Evolutionary conservation across 2,797 vertebrate species (phyloP).

Genomic region (Dryobates pubescens): DNA sequence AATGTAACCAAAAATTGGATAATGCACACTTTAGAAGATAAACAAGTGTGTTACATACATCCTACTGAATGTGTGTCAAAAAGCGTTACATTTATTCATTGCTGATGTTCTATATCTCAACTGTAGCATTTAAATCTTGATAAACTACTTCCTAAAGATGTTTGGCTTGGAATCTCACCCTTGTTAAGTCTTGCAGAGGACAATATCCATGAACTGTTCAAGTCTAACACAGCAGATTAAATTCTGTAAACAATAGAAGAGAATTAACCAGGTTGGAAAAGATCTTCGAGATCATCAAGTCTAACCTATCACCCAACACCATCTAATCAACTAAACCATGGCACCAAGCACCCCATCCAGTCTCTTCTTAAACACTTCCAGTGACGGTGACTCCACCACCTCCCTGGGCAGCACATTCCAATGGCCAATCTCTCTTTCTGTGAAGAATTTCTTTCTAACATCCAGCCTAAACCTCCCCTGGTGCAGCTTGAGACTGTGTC

Average conservation of each 20-base stretch:
- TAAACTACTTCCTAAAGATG: background rate
- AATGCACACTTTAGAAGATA: background rate
- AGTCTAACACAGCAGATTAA: background rate
- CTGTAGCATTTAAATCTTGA: background rate
- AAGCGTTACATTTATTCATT: background rate
- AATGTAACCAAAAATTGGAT: background rate
- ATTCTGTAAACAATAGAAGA: background rate
- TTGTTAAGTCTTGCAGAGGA: background rate
- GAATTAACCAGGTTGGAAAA: no score
- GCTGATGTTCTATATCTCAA: background rate
- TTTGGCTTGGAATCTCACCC: background rate
- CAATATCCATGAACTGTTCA: background rate
- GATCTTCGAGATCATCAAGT: no score
- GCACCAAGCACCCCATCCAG: no score
- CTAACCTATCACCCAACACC: no score
- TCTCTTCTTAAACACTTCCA: no score
- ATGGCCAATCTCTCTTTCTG: no score
- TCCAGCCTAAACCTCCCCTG: no score
- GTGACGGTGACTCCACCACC: no score
- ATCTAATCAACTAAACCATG: no score
- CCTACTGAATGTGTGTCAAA: background rate
- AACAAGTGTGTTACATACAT: background rate
- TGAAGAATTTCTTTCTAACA: no score
- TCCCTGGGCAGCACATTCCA: no score
- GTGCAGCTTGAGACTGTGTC: no score